Conservation (phyloP, 1,140 invertebrate genomes). For the Homalodisca vitripennis region DNA sequence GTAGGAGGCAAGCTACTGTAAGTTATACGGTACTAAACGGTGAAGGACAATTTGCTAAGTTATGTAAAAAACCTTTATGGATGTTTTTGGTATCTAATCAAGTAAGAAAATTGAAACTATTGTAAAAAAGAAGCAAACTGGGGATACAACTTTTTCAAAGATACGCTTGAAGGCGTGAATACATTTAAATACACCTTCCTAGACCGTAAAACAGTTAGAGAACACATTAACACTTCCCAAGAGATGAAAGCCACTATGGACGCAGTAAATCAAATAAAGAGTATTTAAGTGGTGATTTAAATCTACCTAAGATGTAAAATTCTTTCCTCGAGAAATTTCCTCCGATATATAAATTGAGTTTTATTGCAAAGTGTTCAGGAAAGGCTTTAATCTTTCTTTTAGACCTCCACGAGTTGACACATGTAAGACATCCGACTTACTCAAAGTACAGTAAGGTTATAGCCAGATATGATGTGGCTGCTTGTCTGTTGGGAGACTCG, state of each 20-base stretch:
- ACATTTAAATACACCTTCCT: background rate
- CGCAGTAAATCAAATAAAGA: background rate
- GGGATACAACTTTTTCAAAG: background rate
- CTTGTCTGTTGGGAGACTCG: too few species aligned
- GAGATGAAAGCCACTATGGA: conserved; percentile 21
- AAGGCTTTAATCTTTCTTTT: too few species aligned
- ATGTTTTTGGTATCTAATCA: conserved; percentile 11
- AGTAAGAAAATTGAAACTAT: conserved; percentile 3
- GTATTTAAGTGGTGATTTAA: too few species aligned
- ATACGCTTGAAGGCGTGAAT: background rate
- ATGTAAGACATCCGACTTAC: conserved; percentile 21
- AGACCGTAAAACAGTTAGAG: conserved; percentile 11
- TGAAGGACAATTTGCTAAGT: background rate
- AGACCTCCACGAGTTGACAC: conserved; percentile 6
- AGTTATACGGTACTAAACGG: conserved; percentile 10
- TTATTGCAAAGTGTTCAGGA: background rate
- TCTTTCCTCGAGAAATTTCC: too few species aligned
- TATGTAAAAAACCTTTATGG: conserved; percentile 22
- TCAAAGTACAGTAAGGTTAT: too few species aligned
- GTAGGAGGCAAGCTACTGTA: too few species aligned
- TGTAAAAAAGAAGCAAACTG: conserved; percentile 16
- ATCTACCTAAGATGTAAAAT: too few species aligned
- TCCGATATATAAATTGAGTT: too few species aligned
- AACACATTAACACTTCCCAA: conserved; percentile 8
- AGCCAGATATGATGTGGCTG: too few species aligned